These are phyloP conservation scores for Gopherus evgoodei DNA, from an alignment of 2,113 vertebrate genomes.

Conservation along the genomic window DNA sequence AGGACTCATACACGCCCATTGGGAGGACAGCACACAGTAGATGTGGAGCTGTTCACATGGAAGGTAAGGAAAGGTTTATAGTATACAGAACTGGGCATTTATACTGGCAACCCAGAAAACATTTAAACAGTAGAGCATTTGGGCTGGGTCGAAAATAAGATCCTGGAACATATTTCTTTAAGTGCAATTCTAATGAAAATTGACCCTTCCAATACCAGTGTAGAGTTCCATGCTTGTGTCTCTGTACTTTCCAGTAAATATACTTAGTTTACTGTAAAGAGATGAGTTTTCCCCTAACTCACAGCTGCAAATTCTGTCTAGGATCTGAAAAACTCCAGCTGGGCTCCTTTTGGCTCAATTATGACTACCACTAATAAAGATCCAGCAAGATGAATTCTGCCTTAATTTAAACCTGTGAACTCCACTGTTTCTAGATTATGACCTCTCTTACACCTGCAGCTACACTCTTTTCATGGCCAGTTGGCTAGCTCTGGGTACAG, in stretches of 20 bases:
- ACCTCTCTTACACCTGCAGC: slow-evolving; percentile 61
- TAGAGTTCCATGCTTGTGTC: neutral
- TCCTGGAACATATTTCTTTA: neutral
- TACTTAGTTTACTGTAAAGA: slow-evolving; percentile 7
- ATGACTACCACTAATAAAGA: too few relatives aligned
- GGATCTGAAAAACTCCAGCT: slow-evolving; percentile 49
- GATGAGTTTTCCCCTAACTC: neutral
- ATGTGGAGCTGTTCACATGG: neutral
- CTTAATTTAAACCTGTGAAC: slow-evolving; percentile 55
- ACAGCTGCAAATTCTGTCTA: slow-evolving; percentile 47
- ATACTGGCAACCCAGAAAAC: neutral
- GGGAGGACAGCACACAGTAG: neutral
- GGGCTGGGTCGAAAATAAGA: accelerated
- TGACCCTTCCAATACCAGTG: neutral
- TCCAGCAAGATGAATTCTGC: slow-evolving; percentile 63
- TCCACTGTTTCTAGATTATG: slow-evolving; percentile 55
- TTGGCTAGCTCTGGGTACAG: slow-evolving; percentile 55
- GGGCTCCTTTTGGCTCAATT: too few relatives aligned
- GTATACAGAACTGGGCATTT: neutral
- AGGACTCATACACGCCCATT: neutral
- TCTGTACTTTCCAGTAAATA: neutral
- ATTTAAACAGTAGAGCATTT: neutral
- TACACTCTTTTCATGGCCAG: slow-evolving; percentile 58
- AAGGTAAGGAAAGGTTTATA: neutral
- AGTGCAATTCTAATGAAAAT: neutral